Evolutionary conservation across 2,113 vertebrate genomes (phyloP).

Genomic region (Dasyurus viverrinus): DNA sequence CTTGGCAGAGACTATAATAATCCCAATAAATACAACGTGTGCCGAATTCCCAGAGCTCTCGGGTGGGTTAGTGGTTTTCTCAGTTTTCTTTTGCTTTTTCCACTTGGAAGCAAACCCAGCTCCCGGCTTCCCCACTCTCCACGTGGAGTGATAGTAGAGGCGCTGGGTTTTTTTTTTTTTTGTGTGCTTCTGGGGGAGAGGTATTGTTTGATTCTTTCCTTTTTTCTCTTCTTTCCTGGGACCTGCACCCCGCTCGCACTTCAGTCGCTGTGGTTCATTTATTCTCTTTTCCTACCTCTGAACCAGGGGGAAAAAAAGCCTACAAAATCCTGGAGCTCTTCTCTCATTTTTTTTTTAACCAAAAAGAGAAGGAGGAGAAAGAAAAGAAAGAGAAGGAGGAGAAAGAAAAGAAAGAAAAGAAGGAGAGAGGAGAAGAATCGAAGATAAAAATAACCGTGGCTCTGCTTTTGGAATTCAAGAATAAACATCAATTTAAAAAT

Average conservation of each 20-base stretch:
- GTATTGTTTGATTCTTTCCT: neutral
- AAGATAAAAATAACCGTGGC: neutral
- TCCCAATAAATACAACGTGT: conserved; percentile 62
- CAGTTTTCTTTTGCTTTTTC: conserved; percentile 27
- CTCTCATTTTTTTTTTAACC: neutral
- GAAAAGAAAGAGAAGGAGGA: neutral
- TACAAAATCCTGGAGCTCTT: neutral
- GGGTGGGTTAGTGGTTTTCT: neutral
- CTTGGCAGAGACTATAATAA: conserved; percentile 60
- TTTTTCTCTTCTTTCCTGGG: neutral
- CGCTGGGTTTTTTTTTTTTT: neutral
- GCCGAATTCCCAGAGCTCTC: conserved; percentile 5
- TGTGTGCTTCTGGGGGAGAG: neutral
- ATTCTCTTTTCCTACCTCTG: neutral
- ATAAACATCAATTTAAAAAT: neutral
- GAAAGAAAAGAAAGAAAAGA: neutral
- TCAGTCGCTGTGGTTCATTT: neutral
- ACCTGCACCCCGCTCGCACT: neutral
- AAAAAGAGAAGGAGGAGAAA: neutral
- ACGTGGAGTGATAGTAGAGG: neutral
- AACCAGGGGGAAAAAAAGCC: neutral
- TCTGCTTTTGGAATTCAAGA: neutral
- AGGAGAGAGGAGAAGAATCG: neutral
- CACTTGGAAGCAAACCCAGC: conserved; percentile 3
- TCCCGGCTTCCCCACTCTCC: neutral